A percentile compares a stretch with the other conserved stretches of the same genome.
These are phyloP conservation scores for Cryptotis parvus DNA, from an alignment of 2,113 vertebrate species.

Conservation along the genomic window DNA sequence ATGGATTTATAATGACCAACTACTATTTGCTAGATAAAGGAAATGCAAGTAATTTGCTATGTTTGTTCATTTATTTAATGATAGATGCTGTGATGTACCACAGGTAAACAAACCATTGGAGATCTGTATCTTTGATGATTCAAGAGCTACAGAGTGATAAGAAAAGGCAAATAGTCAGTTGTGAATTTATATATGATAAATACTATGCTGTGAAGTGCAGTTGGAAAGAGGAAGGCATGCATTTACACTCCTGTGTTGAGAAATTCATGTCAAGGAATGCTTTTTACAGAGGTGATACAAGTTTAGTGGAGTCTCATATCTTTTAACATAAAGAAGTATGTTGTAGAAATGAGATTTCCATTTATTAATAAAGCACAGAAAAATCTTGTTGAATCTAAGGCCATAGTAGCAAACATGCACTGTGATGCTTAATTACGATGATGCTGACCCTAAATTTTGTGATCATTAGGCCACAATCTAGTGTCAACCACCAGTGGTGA, in stretches of 20 bases:
- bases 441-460: too few species aligned
- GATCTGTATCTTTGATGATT: background rate
- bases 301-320: background rate
- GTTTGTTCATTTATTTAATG: slow-evolving; percentile 27
- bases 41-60: background rate
- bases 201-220: background rate
- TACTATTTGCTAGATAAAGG: background rate
- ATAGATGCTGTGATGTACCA: background rate
- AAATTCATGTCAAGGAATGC: background rate
- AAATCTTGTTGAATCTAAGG: background rate
- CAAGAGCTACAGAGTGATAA: background rate
- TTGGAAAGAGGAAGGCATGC: background rate
- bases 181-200: background rate
- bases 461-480: too few species aligned
- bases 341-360: background rate
- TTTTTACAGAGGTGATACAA: background rate
- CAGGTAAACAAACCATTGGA: background rate
- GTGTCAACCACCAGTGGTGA: too few species aligned
- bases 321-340: background rate
- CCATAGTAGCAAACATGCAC: background rate
- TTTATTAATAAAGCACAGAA: background rate
- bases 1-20: background rate
- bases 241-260: background rate
- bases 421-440: background rate
- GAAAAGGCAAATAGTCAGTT: background rate